Conservation (phyloP, 2,797 vertebrate genomes). For the Phrynocephalus forsythii region DNA sequence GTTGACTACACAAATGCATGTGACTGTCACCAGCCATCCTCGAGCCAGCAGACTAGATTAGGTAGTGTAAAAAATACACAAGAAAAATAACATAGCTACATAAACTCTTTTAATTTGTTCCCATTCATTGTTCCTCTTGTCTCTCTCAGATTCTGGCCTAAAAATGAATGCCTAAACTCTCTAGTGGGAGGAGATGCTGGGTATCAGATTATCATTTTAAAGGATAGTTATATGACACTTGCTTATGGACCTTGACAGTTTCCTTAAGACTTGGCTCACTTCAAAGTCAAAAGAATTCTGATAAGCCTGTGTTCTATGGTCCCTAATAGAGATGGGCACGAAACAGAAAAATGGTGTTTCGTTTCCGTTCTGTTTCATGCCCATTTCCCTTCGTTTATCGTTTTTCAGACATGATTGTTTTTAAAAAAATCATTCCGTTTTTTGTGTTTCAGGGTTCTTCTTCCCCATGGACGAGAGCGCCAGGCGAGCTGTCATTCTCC, state of each 20-base stretch:
- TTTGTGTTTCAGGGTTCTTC: too few relatives aligned
- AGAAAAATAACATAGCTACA: constrained; percentile 46
- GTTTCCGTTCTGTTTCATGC: too few relatives aligned
- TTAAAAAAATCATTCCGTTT: background rate
- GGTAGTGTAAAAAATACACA: constrained; percentile 61
- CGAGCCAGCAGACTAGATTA: constrained; percentile 53
- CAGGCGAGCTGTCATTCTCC: too few relatives aligned
- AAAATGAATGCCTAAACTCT: too few relatives aligned
- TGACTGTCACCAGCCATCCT: constrained; percentile 45
- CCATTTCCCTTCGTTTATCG: too few relatives aligned
- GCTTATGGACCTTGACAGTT: background rate
- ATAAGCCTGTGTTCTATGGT: too few relatives aligned
- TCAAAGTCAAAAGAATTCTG: background rate
- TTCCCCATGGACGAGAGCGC: too few relatives aligned
- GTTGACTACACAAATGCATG: constrained; percentile 63
- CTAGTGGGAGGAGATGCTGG: too few relatives aligned
- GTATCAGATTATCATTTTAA: background rate
- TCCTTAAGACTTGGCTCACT: background rate
- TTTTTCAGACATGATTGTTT: too few relatives aligned
- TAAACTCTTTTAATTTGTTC: constrained; percentile 28
- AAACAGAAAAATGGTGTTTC: too few relatives aligned
- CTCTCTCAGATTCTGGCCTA: background rate
- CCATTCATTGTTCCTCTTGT: background rate
- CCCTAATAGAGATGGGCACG: too few relatives aligned
- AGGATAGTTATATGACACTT: background rate